Percentiles rank a stretch among this genome's conserved stretches.
phyloP scores from a whole-genome alignment of 2,888 invertebrate species.

The Lutraria lutraria region DNA sequence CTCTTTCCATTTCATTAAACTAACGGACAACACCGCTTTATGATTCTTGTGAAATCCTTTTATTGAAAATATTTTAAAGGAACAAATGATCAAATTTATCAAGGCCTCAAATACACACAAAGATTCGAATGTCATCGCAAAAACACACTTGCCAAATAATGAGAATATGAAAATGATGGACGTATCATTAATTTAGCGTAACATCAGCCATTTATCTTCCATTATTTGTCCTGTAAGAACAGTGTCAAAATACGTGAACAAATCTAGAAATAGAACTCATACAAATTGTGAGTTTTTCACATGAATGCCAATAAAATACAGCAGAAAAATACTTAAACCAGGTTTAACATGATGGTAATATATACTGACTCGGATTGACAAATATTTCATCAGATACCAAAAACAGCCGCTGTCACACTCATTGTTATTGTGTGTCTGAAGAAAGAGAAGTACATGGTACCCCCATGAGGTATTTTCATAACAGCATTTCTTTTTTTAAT shows the following conservation, averaged over 20 bases:
- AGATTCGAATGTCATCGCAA: not conserved
- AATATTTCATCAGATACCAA: not conserved
- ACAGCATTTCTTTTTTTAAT: too few species aligned
- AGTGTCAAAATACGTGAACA: not conserved
- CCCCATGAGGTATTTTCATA: slow-evolving; percentile 3
- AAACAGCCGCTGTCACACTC: not conserved
- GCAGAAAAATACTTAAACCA: not conserved
- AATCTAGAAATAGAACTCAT: not conserved
- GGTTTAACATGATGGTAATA: not conserved
- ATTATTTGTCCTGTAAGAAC: not conserved
- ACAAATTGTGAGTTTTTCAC: not conserved
- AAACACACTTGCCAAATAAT: not conserved
- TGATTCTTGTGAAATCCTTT: too few species aligned
- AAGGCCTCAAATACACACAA: not conserved
- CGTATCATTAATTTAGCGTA: not conserved
- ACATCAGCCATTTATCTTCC: not conserved
- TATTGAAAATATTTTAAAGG: too few species aligned
- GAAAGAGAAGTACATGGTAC: not conserved
- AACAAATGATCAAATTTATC: not conserved
- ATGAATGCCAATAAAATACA: not conserved
- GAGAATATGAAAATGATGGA: not conserved
- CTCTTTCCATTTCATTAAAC: too few species aligned
- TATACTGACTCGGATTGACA: not conserved
- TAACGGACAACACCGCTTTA: too few species aligned
- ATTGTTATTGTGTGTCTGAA: not conserved